Evolutionary conservation across 2,888 invertebrate genomes (phyloP), one percentile per base, ranked within the genome.

Genomic region (Kuschelorhynchus macadamiae): DNA sequence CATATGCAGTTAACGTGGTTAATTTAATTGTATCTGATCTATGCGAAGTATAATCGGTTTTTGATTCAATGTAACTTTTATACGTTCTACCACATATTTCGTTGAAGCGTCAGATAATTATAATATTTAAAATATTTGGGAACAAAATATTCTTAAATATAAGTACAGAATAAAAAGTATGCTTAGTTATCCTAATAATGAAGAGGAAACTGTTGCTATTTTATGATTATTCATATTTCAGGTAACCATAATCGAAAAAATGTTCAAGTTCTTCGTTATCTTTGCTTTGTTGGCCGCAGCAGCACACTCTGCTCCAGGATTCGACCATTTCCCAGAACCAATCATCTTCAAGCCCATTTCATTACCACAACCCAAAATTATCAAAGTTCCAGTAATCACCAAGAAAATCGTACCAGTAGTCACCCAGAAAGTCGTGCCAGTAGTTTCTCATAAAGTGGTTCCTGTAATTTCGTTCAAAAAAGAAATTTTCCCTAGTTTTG

Each of bases 391-490:
- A 3, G 12, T 56, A 4, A 33, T 56, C 1, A 56, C 32, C 25
- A 56, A 56, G 25, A 56, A 56, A 44, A 18, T 56, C n/a, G 56
- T 56, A 14, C 56, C 56, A 5, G 44, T 56, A 0, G 33, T 56
- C 1, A 32, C 56, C 3, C 56, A 56, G 9, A 56, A 56, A 11
- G 17, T 56, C 18, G 56, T 56, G 1, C 56, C 56, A 0, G 44
- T 56, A 1, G 56, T 56, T 5, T 12, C 56, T 11, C 56, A 56
- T 2, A 56, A 56, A 25, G 11, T 56, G 3, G 44, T 56, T 11
- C 56, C 56, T 2, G 44, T 56, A 9, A 32, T 56, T 14, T 30
- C 56, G 4, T 44, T 9, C 25, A 33, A 1, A 3, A 56, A 44
- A 16, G 9, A 55, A 25, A 44, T 56, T 14, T 21, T 55, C 4